A percentile compares a stretch with the other conserved stretches of the same genome.
Conservation (phyloP, 2,113 vertebrate species). For the Ciconia stormi region DNA sequence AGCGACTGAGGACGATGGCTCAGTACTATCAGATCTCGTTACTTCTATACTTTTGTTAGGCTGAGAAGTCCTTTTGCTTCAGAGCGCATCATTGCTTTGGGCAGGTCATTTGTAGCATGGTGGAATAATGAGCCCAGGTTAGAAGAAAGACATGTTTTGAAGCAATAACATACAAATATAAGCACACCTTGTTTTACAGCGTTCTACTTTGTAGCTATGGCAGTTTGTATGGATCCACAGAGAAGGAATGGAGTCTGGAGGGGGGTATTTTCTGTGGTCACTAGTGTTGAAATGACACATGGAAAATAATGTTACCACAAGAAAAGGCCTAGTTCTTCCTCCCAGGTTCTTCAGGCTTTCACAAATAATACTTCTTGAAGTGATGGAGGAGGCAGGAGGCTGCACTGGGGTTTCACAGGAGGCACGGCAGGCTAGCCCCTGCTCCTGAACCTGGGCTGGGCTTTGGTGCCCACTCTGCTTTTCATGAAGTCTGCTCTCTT, state of each 20-base stretch:
- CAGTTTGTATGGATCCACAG: accelerated
- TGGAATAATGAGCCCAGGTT: not conserved
- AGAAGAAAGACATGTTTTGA: not conserved
- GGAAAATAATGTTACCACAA: not conserved
- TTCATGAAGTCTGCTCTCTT: not conserved
- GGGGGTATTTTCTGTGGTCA: not conserved
- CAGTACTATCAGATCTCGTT: not conserved
- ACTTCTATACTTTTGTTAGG: not conserved
- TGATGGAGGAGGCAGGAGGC: not conserved
- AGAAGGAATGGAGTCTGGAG: not conserved
- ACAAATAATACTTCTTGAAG: not conserved
- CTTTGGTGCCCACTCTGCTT: not conserved
- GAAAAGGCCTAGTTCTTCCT: not conserved
- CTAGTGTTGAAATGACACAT: not conserved
- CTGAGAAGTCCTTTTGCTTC: not conserved
- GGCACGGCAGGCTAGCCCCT: accelerated
- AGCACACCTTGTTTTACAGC: not conserved
- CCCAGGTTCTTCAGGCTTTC: not conserved
- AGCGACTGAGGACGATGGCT: accelerated
- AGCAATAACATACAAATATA: not conserved
- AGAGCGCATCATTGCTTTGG: not conserved
- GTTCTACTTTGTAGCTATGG: not conserved
- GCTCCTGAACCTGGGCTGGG: not conserved
- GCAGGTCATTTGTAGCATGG: not conserved
- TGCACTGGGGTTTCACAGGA: not conserved